Base-by-base conservation (phyloP, 2,888 invertebrate genomes). In the Epsilonema sp. region DNA sequence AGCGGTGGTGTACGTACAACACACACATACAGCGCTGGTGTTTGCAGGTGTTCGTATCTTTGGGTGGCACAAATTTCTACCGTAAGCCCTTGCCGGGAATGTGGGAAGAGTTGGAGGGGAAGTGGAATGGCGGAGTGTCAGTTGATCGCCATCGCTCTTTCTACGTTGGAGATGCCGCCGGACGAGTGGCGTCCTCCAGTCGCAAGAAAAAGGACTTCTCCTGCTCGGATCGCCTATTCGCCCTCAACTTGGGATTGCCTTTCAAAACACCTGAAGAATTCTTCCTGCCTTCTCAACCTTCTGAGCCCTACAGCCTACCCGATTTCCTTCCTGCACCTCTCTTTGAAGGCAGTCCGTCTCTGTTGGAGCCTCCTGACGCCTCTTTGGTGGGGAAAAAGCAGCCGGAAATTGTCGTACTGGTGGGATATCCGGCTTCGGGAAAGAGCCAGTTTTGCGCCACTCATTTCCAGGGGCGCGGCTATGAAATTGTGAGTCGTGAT, bases 241-340 rank as follows among this genome's bases (percentile, higher is more conserved):
- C 89, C 1, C 62, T 79, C 47, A 90, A 90, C 66, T 59, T 85
- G 40, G 76, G 76, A 0, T 55, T 90, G 0, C 72, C 71, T 47
- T 97, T 97, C 68, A 75, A 76, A 52, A 92, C 90, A 0, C 94
- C 94, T 0, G 94, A 97, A 66, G 84, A 86, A 66, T 85, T 80
- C 67, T 97, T 94, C 65, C 67, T 82, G 23, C 76, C 74, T 36
- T 68, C 73, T 40, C 63, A 62, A 43, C 47, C 60, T 16, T n/a
- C n/a, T n/a, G 42, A 54, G 40, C 54, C 58, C 23, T 69, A 59
- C 52, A 56, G 55, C 13, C 52, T 70, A 57, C 70, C 71, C 26
- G 61, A 60, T 3, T 73, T 73, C 60, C 65, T 70, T 48, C 70
- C 72, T 2, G n/a, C 11, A 3, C 5, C 43, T 20, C 31, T 41